Base-by-base conservation (phyloP, 1,140 invertebrate species). In the Gonioctena quinquepunctata region DNA sequence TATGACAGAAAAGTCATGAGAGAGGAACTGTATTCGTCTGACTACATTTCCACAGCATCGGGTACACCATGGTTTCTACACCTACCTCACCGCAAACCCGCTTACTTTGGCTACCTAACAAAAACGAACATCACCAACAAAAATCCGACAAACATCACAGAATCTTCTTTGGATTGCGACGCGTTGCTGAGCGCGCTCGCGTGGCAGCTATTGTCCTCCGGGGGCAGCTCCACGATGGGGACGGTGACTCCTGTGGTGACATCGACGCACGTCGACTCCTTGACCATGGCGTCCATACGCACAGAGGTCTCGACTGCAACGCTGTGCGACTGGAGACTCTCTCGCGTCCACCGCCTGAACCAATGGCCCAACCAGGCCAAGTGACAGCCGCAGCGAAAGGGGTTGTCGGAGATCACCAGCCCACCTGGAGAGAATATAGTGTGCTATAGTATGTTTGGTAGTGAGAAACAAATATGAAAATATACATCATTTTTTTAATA, bases 321-420 rank as follows among this genome's bases (percentile, higher is more conserved):
- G 13, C 88, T 89, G 76, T 92, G 91, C 22, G 91, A 89, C 76
- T 91, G 89, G n/a, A 91, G 84, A 7, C 89, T 93, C 79, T 94
- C 93, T 7, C 92, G 84, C 3, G 92, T 85, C 94, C 94, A 96
- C 26, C 94, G 87, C 16, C 94, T 85, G 56, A 96, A 84, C 95
- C 95, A 96, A 54, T 93, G 88, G 1, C 94, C 94, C 23, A 96
- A 86, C 94, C 94, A 96, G 3, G 94, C 92, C 33, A 96, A 85
- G 59, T 93, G 92, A 79, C 95, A 96, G 73, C 95, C 94, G 76
- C 95, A 96, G 16, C 89, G 88, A 78, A 94, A 87, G 0, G 93
- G 93, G 84, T 96, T 96, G 48, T 92, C 91, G 5, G 92, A 89
- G 68, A 96, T 87, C 25, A 92, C 88, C 52, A 96, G 83, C 11